Conservation (phyloP, 2,797 vertebrate species). For the Tragelaphus eurycerus region DNA sequence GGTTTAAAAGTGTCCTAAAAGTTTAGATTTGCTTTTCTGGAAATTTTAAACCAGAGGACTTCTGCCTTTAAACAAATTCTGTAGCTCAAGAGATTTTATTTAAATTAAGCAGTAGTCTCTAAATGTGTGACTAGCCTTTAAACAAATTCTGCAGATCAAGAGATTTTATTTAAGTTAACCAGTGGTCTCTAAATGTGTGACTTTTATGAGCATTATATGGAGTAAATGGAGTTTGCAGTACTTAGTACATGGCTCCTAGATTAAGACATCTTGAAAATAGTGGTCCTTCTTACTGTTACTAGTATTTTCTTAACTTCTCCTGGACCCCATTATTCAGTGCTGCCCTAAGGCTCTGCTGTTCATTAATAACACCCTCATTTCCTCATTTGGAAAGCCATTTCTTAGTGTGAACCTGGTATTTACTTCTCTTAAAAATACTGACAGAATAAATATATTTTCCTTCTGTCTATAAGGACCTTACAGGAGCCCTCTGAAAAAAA, state of each 20-base stretch:
- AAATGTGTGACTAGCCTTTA: not conserved
- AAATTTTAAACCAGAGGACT: not conserved
- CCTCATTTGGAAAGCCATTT: not conserved
- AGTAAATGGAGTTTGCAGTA: not conserved
- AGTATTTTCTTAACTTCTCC: not conserved
- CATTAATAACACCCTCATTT: not conserved
- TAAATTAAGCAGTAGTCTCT: not conserved
- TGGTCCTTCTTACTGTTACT: not conserved
- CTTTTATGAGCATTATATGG: not conserved
- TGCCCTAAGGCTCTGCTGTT: not conserved
- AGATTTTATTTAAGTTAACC: not conserved
- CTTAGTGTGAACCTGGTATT: not conserved
- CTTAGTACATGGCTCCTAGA: not conserved
- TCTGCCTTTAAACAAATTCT: not conserved
- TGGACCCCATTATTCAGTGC: not conserved
- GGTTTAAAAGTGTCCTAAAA: slow-evolving; percentile 36
- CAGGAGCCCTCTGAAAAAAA: not conserved
- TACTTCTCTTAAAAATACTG: not conserved
- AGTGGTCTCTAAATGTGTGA: not conserved
- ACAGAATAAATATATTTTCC: not conserved
- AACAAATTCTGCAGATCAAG: not conserved
- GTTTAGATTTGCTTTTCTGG: not conserved
- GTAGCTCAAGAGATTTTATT: not conserved
- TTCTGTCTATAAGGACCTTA: not conserved
- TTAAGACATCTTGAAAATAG: not conserved